phyloP scores from a whole-genome alignment of 2,888 invertebrate species.

The Nipponacmea schrenckii region DNA sequence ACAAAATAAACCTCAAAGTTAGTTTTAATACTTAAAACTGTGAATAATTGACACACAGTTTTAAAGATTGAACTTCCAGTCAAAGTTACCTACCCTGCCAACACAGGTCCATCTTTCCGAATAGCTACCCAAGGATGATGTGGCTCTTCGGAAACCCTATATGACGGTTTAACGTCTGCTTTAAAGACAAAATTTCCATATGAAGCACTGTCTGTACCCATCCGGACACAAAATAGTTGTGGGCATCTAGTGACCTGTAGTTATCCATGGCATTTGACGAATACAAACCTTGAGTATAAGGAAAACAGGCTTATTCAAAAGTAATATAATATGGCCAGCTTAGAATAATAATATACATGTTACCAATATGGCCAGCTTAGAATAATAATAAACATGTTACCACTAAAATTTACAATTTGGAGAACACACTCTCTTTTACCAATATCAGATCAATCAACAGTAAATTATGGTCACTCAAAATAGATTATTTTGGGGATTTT shows the following conservation, averaged over 20 bases:
- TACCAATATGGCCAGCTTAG: neutral
- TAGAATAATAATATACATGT: neutral
- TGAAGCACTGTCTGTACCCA: constrained; percentile 16
- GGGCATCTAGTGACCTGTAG: constrained; percentile 7
- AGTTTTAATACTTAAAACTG: neutral
- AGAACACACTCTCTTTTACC: no score
- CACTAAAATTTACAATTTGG: no score
- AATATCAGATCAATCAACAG: no score
- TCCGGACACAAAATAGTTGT: constrained; percentile 5
- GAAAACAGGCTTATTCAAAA: constrained; percentile 1
- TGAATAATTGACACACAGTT: no score
- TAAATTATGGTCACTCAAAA: no score
- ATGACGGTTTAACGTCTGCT: constrained; percentile 14
- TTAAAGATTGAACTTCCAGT: no score
- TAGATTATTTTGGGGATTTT: no score
- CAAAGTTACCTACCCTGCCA: neutral
- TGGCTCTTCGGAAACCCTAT: constrained; percentile 10
- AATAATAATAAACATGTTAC: neutral
- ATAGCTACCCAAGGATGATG: constrained; percentile 11
- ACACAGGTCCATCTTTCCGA: neutral
- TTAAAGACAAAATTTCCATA: neutral
- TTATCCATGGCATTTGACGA: constrained; percentile 12
- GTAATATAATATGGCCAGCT: neutral
- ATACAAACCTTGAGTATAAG: constrained; percentile 11
- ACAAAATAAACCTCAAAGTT: no score